Base-by-base conservation (phyloP, 2,113 vertebrate species). In the Willisornis vidua region DNA sequence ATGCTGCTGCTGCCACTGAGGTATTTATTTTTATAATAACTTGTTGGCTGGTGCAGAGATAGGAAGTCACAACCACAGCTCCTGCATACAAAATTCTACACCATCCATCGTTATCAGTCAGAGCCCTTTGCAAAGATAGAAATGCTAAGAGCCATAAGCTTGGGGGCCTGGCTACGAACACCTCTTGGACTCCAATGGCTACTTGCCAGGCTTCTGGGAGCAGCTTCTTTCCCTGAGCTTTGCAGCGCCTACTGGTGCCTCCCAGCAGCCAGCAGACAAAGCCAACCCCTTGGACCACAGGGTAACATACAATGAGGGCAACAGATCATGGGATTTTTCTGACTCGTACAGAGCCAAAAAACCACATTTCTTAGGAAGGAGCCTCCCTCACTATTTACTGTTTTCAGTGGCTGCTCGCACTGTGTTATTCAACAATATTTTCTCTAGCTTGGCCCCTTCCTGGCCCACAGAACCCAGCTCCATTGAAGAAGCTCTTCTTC, bases 21-120 rank as follows among this genome's bases (percentile, higher is more conserved):
- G 68, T 94, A 84, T 90, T 96, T 97, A 87, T 94, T 95, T 94
- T 91, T 92, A 65, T 81, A 95, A 95, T 84, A 96, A 92, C 76
- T 89, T 86, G 14, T 84, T 86, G 92, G 78, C 81, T 89, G 57
- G 57, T 75, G 39, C 67, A 84, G 83, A 66, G 48, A 87, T 48
- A 52, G 62, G 68, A 90, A 58, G 57, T 86, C 66, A 45, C 63
- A 79, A 51, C 48, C 52, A 29, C 68, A 75, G 80, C 29, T 73
- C 74, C 78, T 68, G 86, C 54, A 33, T 81, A 37, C 45, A 68
- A 41, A 85, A 28, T 25, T 51, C 80, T n/a, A 31, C 39, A 54
- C 49, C 20, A 9, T 63, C 75, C 48, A 49, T 66, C 62, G 35
- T 37, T 59, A 81, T 52, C 73, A 57, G 28, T 26, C 1, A 75